These are phyloP conservation scores for Lerema accius DNA, from an alignment of 1,140 invertebrate species.

Conservation along the genomic window DNA sequence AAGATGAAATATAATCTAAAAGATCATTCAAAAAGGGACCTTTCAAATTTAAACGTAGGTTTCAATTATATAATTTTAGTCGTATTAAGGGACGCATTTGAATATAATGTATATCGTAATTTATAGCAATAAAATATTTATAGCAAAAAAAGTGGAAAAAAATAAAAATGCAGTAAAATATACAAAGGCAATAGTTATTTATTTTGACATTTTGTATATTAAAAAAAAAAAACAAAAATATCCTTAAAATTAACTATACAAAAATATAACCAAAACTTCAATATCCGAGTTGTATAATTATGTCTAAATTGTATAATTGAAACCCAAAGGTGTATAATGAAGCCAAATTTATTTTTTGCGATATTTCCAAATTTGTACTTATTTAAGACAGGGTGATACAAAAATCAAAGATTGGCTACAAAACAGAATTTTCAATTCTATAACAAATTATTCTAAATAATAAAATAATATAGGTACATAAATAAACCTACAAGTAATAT, in stretches of 20 bases:
- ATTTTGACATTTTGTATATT: not conserved
- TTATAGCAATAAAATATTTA: too few species aligned
- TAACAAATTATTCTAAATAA: slow-evolving; percentile 42
- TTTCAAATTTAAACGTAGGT: slow-evolving; percentile 25
- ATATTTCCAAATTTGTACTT: slow-evolving; percentile 31
- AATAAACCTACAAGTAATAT: slow-evolving; percentile 35
- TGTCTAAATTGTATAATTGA: slow-evolving; percentile 19
- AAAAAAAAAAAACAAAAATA: not conserved
- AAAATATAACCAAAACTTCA: too few species aligned
- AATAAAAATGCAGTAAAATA: too few species aligned
- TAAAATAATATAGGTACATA: slow-evolving; percentile 49
- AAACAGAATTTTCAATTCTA: slow-evolving; percentile 38
- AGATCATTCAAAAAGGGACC: slow-evolving; percentile 30
- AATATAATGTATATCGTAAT: too few species aligned
- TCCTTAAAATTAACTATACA: too few species aligned
- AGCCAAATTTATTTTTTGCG: slow-evolving; percentile 13
- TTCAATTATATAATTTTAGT: not conserved
- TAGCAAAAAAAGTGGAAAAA: too few species aligned
- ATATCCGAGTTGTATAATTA: too few species aligned
- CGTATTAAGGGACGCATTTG: too few species aligned
- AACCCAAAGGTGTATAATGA: slow-evolving; percentile 13
- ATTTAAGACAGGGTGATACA: slow-evolving; percentile 15
- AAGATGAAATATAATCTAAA: slow-evolving; percentile 25
- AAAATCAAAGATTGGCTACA: slow-evolving; percentile 25
- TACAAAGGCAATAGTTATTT: too few species aligned